Percentiles rank a stretch among this genome's conserved stretches.
These are phyloP conservation scores for Graphium colonna DNA, from an alignment of 2,888 invertebrate species.

Conservation along the genomic window DNA sequence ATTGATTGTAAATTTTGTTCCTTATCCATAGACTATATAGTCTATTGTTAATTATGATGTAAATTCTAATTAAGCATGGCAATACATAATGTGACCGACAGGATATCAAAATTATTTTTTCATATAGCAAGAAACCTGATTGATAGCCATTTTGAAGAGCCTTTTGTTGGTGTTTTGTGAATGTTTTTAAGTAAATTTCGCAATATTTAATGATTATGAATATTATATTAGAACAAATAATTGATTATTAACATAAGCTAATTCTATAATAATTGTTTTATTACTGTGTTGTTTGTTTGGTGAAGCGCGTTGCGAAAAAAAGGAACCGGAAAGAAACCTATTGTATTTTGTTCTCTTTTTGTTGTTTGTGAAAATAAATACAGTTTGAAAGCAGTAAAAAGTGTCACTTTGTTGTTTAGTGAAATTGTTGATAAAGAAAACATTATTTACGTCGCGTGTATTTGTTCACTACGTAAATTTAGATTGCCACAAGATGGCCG, in stretches of 20 bases:
- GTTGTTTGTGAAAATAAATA: conserved; percentile 39
- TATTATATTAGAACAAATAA: conserved; percentile 25
- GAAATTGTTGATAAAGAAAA: conserved; percentile 31
- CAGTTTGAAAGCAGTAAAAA: conserved; percentile 37
- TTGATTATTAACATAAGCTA: conserved; percentile 31
- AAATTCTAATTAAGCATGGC: conserved; percentile 60
- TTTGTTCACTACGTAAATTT: conserved; percentile 75
- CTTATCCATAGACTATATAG: conserved; percentile 46
- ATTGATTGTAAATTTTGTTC: neutral
- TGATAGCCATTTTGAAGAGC: conserved; percentile 80
- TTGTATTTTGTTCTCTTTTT: conserved; percentile 53
- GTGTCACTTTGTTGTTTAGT: conserved; percentile 30
- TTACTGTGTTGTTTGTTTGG: conserved; percentile 59
- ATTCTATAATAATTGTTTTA: conserved; percentile 37
- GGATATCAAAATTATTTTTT: conserved; percentile 74
- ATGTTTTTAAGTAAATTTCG: conserved; percentile 73
- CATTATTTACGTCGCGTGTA: conserved; percentile 72
- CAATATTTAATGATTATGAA: conserved; percentile 51
- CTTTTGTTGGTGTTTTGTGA: conserved; percentile 81
- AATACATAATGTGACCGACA: conserved; percentile 67
- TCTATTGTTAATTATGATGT: conserved; percentile 34
- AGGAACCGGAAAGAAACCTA: conserved; percentile 68
- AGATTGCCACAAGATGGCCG: conserved; percentile 79
- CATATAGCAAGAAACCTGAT: conserved; percentile 68
- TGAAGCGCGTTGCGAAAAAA: conserved; percentile 61